A percentile compares a stretch with the other conserved stretches of the same genome.
Evolutionary conservation across 2,113 vertebrate species (phyloP).

Genomic region (Conger conger): DNA sequence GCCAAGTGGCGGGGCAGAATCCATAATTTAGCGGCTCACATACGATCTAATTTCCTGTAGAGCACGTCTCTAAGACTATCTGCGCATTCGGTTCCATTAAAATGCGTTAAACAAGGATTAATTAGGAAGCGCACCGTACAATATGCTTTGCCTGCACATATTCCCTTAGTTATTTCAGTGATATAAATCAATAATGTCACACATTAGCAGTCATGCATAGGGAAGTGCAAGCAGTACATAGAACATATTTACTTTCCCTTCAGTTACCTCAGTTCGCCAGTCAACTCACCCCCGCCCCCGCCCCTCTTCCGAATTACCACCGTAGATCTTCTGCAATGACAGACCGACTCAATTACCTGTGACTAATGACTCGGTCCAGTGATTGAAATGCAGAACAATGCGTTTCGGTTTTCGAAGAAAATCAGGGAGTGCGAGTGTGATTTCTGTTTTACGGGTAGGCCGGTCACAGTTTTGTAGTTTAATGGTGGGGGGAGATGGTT

Average conservation of each 20-base stretch:
- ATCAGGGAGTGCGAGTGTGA: slow-evolving; percentile 13
- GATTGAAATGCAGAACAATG: slow-evolving; percentile 48
- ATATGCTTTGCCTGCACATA: neutral
- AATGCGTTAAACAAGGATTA: neutral
- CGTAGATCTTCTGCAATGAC: slow-evolving; percentile 55
- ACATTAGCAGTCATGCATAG: neutral
- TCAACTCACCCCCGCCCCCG: neutral
- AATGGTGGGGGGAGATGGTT: neutral
- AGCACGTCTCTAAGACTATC: neutral
- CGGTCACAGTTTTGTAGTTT: no score
- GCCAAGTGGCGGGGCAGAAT: neutral
- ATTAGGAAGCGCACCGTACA: neutral
- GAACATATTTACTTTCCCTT: neutral
- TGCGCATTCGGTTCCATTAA: neutral
- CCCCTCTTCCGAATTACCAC: slow-evolving; percentile 18
- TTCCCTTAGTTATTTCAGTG: neutral
- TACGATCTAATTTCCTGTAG: neutral
- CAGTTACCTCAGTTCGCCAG: neutral
- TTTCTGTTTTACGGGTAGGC: no score
- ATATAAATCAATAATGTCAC: slow-evolving; percentile 7
- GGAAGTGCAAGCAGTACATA: neutral
- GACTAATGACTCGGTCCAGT: slow-evolving; percentile 50
- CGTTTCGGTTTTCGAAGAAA: slow-evolving; percentile 31
- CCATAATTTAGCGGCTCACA: neutral
- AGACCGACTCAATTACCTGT: slow-evolving; percentile 51